Evolutionary conservation across 1,140 invertebrate species (phyloP).

Genomic region (Papilio aristodemus): DNA sequence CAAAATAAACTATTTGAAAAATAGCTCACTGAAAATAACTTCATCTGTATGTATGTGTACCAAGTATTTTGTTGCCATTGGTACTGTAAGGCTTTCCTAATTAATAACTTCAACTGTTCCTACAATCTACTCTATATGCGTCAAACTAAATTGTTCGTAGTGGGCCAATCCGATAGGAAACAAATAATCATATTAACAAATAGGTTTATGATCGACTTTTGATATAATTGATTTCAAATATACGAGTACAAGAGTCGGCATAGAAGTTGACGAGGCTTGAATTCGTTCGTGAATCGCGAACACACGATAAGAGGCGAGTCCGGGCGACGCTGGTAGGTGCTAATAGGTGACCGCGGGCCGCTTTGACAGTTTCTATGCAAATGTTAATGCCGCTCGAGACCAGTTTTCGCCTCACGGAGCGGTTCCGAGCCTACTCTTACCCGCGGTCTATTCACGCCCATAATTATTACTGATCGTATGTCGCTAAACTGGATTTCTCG

Average conservation of each 20-base stretch:
- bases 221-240: constrained; percentile 3
- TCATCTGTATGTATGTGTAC: not conserved
- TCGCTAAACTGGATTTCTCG: constrained; percentile 63
- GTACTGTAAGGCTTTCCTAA: not conserved
- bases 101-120: not conserved
- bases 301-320: constrained; percentile 38
- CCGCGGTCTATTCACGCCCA: constrained; percentile 65
- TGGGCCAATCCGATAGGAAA: no score
- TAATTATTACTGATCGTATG: constrained; percentile 62
- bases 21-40: constrained; percentile 23
- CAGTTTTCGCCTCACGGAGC: constrained; percentile 67
- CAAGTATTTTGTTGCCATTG: not conserved
- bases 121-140: no score
- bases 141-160: no score
- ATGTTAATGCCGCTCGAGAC: constrained; percentile 72
- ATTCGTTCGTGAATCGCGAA: constrained; percentile 28
- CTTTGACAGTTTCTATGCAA: constrained; percentile 79
- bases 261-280: constrained; percentile 8
- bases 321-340: constrained; percentile 58
- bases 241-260: not conserved
- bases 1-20: constrained; percentile 28
- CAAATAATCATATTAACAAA: not conserved
- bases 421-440: constrained; percentile 71
- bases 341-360: constrained; percentile 66
- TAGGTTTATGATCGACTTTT: not conserved